Evolutionary conservation across 2,797 vertebrate genomes (phyloP), one percentile per base, ranked within the genome.

Genomic region (Parauchenoglanis ngamensis): DNA sequence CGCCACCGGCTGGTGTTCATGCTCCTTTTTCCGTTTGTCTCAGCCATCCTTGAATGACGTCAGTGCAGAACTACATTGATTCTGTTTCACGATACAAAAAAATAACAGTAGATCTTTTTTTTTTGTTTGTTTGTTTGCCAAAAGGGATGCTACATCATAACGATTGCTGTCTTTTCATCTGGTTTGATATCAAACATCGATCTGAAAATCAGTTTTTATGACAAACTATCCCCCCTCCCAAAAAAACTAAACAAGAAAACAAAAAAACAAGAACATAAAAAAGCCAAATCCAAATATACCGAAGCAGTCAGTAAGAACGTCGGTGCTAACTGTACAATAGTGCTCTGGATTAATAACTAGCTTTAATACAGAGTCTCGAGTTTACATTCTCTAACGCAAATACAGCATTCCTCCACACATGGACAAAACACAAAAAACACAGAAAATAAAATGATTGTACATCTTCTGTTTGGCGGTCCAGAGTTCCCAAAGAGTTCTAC

Each of bases 251-350:
- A 59, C 6, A 11, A 31, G 31, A 54, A 8, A 1, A 31, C 28
- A 73, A 56, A 19, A 83, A 75, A 59, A 85, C 2, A 84, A 61
- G 6, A 35, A 59, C 15, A 52, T 21, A 79, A 44, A 67, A 77
- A 49, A 88, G 73, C 65, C 70, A 85, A 84, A 75, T 83, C 75
- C 63, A 77, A 87, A 94, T 94, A 95, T 94, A 95, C 82, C 73
- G 87, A 91, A 88, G 89, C 89, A 94, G 95, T 95, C 89, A 89
- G 95, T 95, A 95, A 95, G 96, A 96, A 94, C 93, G 93, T 82
- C 94, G 96, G 96, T 96, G 96, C 96, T 97, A 96, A 96, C 96
- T 96, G 88, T 96, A 96, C 95, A 96, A 96, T 96, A 96, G 96
- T 96, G 96, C 96, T 96, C 96, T 96, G 96, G 95, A 96, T 96